These are phyloP conservation scores for Araneus ventricosus DNA, from an alignment of 1,140 invertebrate genomes.

Conservation along the genomic window DNA sequence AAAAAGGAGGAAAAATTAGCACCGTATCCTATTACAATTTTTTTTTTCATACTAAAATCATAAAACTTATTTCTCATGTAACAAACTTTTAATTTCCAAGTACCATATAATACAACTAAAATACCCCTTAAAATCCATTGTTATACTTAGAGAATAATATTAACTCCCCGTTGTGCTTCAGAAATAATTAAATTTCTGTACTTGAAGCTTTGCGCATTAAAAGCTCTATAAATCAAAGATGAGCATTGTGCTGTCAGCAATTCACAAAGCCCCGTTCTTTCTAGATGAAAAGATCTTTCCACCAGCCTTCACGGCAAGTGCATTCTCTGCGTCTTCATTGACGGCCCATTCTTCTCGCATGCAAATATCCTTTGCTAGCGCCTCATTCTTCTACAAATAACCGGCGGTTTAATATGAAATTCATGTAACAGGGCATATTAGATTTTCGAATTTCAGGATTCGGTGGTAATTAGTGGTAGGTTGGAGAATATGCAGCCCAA, in stretches of 20 bases:
- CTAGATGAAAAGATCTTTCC: neutral
- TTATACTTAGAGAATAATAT: neutral
- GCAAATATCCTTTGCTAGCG: neutral
- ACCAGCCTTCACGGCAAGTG: neutral
- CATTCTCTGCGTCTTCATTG: conserved; percentile 7
- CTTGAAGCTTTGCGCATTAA: neutral
- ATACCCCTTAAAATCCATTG: neutral
- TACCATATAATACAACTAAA: neutral
- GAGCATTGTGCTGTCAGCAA: neutral
- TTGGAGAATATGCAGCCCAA: neutral
- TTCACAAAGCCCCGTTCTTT: neutral
- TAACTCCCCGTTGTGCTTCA: neutral
- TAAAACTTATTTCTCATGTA: neutral
- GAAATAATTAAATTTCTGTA: neutral
- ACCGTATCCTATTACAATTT: neutral
- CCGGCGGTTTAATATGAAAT: neutral
- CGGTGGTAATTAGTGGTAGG: neutral
- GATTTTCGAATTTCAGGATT: neutral
- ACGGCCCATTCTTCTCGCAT: neutral
- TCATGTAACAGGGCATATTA: neutral
- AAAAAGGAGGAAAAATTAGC: too few species aligned
- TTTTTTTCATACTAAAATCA: neutral
- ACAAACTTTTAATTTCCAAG: neutral
- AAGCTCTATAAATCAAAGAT: conserved; percentile 16
- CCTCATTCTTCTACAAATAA: neutral